Conservation (phyloP, 2,113 vertebrate species). For the Sorex fumeus region DNA sequence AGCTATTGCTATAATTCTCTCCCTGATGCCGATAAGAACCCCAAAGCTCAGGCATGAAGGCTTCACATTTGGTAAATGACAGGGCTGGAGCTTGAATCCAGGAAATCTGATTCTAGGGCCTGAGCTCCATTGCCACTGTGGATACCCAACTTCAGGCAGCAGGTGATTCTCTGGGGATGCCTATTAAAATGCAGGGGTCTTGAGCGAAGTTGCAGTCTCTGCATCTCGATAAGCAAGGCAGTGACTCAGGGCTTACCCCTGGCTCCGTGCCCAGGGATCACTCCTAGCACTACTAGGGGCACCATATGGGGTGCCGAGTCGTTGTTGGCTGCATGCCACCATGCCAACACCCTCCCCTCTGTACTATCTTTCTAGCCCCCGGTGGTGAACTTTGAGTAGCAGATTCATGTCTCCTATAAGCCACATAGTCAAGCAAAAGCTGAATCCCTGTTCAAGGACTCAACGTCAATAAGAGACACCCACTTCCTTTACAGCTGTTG, state of each 20-base stretch:
- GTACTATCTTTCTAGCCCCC: no score
- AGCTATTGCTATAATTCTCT: not conserved
- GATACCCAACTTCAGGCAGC: not conserved
- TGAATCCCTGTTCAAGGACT: not conserved
- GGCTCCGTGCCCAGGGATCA: no score
- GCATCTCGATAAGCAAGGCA: not conserved
- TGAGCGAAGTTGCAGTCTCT: not conserved
- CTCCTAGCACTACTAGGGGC: no score
- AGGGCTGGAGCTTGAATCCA: not conserved
- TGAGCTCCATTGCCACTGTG: not conserved
- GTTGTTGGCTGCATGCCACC: no score
- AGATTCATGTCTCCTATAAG: not conserved
- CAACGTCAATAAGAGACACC: not conserved
- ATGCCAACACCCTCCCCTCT: no score
- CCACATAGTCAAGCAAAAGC: no score
- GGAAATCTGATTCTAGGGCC: no score
- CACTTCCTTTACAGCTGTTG: not conserved
- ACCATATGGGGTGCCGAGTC: no score
- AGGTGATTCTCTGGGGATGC: not conserved
- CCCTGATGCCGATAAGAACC: not conserved
- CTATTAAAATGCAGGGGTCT: not conserved
- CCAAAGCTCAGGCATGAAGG: not conserved
- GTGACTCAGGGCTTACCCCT: not conserved
- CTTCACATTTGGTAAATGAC: not conserved
- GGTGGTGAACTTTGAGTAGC: not conserved